Percentiles rank a stretch among this genome's conserved stretches.
Evolutionary conservation across 1,140 invertebrate genomes (phyloP).

Genomic region (roundworm (Caenorhabditis elegans)): DNA sequence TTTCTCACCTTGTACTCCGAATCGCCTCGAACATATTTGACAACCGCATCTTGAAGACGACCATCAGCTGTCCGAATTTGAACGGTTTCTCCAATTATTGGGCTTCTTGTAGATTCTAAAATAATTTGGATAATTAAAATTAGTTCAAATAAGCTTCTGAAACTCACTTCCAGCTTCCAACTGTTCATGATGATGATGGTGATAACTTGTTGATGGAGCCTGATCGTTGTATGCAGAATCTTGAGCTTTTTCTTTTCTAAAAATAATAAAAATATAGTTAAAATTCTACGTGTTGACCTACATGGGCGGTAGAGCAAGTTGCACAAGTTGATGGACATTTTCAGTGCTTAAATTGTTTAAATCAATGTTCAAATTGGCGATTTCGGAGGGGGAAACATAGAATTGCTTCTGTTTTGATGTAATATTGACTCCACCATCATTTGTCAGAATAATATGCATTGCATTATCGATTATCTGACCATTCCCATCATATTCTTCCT

Average conservation of each 20-base stretch:
- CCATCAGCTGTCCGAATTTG: slow-evolving; percentile 23
- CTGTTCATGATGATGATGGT: neutral
- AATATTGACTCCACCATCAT: neutral
- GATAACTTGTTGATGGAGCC: neutral
- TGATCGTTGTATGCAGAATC: neutral
- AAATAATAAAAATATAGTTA: neutral
- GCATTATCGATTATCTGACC: neutral
- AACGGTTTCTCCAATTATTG: slow-evolving; percentile 26
- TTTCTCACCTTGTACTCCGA: slow-evolving; percentile 5
- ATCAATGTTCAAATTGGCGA: slow-evolving; percentile 16
- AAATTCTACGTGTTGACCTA: neutral
- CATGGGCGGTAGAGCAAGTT: neutral
- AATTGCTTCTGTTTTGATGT: neutral
- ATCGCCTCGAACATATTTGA: neutral
- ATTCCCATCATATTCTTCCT: neutral
- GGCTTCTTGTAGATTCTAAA: neutral
- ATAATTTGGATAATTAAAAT: neutral
- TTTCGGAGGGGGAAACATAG: neutral
- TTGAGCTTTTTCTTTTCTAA: neutral
- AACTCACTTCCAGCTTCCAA: neutral
- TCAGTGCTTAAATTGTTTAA: slow-evolving; percentile 16
- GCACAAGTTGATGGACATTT: neutral
- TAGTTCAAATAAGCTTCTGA: too few relatives aligned
- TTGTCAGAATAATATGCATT: neutral
- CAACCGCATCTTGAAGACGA: neutral